A percentile compares a stretch with the other conserved stretches of the same genome.
Conservation (phyloP, 2,113 vertebrate species). For the Zootoca vivipara region DNA sequence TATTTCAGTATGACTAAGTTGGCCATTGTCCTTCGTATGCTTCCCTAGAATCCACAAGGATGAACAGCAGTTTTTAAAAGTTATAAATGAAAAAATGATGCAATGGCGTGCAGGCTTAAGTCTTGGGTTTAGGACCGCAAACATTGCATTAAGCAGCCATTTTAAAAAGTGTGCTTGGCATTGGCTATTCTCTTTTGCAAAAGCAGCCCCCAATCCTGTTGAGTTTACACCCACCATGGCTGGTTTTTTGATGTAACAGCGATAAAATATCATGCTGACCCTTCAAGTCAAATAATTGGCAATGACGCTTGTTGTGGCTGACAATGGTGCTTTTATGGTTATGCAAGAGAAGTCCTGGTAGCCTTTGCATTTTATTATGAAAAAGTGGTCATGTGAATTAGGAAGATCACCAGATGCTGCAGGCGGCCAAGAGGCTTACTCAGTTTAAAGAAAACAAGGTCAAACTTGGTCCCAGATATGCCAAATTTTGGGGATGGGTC, state of each 20-base stretch:
- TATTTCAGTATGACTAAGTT: not conserved
- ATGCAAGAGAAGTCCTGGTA: constrained; percentile 31
- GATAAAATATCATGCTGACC: constrained; percentile 47
- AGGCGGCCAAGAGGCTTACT: constrained; percentile 13
- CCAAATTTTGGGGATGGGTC: not conserved
- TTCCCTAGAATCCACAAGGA: no score
- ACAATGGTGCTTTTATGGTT: constrained; percentile 29
- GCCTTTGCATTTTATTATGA: constrained; percentile 27
- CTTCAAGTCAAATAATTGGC: constrained; percentile 46
- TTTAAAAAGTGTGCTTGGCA: no score
- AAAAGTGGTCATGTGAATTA: constrained; percentile 33
- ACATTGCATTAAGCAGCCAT: not conserved
- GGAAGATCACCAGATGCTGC: not conserved
- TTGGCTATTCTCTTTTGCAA: no score
- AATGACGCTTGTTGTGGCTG: constrained; percentile 1
- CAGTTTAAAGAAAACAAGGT: constrained; percentile 31
- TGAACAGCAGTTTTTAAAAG: not conserved
- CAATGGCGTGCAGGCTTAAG: not conserved
- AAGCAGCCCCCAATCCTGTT: no score
- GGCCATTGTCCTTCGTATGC: no score
- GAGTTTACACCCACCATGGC: no score
- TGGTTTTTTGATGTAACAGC: no score
- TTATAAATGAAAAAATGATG: no score
- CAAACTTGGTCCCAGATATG: constrained; percentile 23
- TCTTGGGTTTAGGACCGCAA: not conserved